Base-by-base conservation (phyloP, 2,797 vertebrate genomes). In the Cyclopterus lumpus region DNA sequence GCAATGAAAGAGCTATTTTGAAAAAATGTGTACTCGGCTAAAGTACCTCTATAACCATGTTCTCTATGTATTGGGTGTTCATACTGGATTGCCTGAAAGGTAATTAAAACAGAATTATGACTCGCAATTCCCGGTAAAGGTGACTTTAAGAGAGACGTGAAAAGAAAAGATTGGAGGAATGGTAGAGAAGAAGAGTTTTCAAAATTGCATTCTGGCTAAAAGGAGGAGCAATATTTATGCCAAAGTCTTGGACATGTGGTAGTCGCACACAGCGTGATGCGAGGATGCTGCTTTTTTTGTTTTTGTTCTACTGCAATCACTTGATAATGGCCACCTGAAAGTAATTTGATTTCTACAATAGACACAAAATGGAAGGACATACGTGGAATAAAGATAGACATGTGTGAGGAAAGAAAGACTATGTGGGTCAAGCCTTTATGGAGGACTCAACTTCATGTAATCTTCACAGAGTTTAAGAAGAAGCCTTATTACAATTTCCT, bases 391-490 rank as follows among this genome's bases (percentile, higher is more conserved):
- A 49, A 64, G 67, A 79, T 54, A 62, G 66, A 64, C 28, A 58
- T 38, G 36, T 64, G 15, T 36, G 64, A 74, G 75, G 22, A 81
- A 71, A 63, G 73, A 83, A 42, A 64, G 36, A 70, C 49, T 75
- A 81, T 86, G 67, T 86, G 64, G 70, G 84, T 84, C 73, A 85
- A 86, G 62, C 60, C 65, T 83, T 84, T 51, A 57, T 73, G 42
- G 70, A 77, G 55, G 61, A 83, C 74, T 72, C 66, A 70, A 66
- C 73, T 75, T 74, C 68, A 74, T 59, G 36, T 80, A 78, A 86
- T 85, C 80, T 84, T 66, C 28, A 51, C 15, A 46, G 40, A 77
- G 71, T 83, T 75, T 77, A 83, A 82, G 65, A 75, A 66, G 70
- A 85, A 80, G 67, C 67, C 53, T 78, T 68, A 79, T 79, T 74